phyloP scores from a whole-genome alignment of 2,888 invertebrate species.

The Cheilosia soror region DNA sequence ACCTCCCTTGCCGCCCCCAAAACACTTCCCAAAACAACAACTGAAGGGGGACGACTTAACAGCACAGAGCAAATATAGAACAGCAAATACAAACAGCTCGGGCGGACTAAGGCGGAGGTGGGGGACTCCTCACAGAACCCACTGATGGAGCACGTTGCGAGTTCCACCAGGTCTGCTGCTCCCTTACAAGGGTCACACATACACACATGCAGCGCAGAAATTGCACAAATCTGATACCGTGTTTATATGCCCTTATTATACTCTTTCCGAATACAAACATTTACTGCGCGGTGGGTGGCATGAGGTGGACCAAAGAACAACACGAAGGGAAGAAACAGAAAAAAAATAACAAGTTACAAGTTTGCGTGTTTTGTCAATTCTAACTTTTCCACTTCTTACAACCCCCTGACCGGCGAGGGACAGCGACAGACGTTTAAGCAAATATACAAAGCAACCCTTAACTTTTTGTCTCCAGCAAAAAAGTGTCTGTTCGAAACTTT shows the following conservation, averaged over 20 bases:
- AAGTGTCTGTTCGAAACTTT: constrained; percentile 63
- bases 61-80: constrained; percentile 62
- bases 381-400: constrained; percentile 72
- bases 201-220: constrained; percentile 33
- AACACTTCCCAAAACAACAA: constrained; percentile 40
- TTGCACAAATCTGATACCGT: constrained; percentile 61
- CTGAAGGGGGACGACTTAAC: constrained; percentile 48
- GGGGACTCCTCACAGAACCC: constrained; percentile 40
- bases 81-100: constrained; percentile 50
- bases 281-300: constrained; percentile 6
- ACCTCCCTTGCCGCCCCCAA: constrained; percentile 23
- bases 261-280: constrained; percentile 44
- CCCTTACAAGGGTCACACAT: constrained; percentile 30
- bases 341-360: constrained; percentile 57
- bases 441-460: constrained; percentile 72
- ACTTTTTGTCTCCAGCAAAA: constrained; percentile 42
- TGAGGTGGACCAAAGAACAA: neutral
- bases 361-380: constrained; percentile 75
- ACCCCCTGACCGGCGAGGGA: constrained; percentile 1
- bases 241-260: constrained; percentile 40
- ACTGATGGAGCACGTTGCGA: constrained; percentile 32
- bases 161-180: constrained; percentile 27
- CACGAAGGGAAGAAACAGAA: constrained; percentile 17
- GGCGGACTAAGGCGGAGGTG: neutral
- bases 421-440: constrained; percentile 66